Percentiles rank a stretch among this genome's conserved stretches.
phyloP scores from a whole-genome alignment of 1,140 invertebrate genomes.

The Leucophenga varia region DNA sequence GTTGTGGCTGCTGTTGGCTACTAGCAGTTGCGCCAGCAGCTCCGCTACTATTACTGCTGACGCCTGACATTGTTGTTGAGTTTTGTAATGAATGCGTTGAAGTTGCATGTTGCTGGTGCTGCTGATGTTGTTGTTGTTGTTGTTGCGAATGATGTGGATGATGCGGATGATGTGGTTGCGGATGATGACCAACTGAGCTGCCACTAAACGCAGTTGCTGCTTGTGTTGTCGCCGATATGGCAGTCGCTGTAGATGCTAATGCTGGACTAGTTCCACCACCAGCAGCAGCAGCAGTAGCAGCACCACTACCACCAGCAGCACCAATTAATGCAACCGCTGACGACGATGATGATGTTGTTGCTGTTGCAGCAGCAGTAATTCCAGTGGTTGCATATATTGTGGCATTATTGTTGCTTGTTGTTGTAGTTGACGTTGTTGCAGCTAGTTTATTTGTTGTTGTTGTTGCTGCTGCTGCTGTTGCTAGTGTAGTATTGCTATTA shows the following conservation, averaged over 20 bases:
- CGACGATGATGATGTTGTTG: neutral
- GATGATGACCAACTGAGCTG: constrained; percentile 33
- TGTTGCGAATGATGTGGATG: constrained; percentile 13
- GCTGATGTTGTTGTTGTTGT: constrained; percentile 1
- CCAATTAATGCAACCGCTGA: neutral
- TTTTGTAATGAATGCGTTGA: neutral
- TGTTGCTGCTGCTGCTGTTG: neutral
- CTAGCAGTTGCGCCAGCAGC: constrained; percentile 5
- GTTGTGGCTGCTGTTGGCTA: constrained; percentile 3
- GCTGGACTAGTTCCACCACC: constrained; percentile 18
- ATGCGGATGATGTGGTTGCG: constrained; percentile 23
- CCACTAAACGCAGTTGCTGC: constrained; percentile 45
- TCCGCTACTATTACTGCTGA: too few relatives aligned
- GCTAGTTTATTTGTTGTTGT: constrained; percentile 1
- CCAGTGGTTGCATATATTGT: neutral
- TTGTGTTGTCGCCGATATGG: constrained; percentile 41
- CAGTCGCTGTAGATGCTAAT: constrained; percentile 34
- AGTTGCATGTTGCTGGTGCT: constrained; percentile 4
- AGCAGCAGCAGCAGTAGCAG: neutral
- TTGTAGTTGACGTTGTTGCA: neutral
- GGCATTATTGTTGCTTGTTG: neutral
- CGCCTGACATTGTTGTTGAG: too few relatives aligned
- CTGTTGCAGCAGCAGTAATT: neutral
- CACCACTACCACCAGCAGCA: neutral
- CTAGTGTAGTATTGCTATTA: too few relatives aligned